Evolutionary conservation across 2,797 vertebrate species (phyloP), one percentile per base, ranked within the genome.

Genomic region (Sebastes glaucus): DNA sequence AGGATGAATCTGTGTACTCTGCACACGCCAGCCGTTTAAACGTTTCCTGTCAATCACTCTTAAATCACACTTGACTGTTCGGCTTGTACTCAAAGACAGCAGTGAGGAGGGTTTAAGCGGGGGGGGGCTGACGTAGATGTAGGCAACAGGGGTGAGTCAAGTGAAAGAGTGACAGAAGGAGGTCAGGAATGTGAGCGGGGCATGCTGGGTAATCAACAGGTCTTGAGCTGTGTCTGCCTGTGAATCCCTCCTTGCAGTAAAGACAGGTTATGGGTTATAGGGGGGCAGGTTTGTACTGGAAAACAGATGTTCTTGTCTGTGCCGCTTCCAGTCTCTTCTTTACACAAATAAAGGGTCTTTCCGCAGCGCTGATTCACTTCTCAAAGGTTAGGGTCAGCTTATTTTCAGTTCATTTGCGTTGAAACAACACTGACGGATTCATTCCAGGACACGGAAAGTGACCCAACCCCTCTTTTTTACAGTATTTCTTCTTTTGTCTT

Each of bases 151-250:
- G 81, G 70, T 82, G 88, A 92, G 85, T 92, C 84, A 85, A 93
- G 86, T 75, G 55, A 89, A 76, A 88, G 89, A 92, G 64, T 94
- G 93, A 95, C 94, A 93, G 90, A 95, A 95, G 89, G 92, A 94
- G 93, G 94, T 93, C 93, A 95, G 92, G 93, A 95, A 95, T 94
- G 93, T 65, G 86, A 92, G 92, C 78, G 38, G 73, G 68, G 93
- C 88, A 94, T 93, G 92, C 91, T 93, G 93, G 91, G 93, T 93
- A 91, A 87, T 91, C 90, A 92, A 88, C 91, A 93, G 92, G 92
- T 94, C 85, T 82, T 16, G 65, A 88, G 88, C 69, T 85, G 80
- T 86, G 87, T 90, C 80, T 92, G 86, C 78, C 83, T 86, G 78
- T 76, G 80, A 87, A 72, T 87, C 83, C 82, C 76, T 87, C 87